Evolutionary conservation across 2,797 vertebrate species (phyloP).

Genomic region (Clamator glandarius): DNA sequence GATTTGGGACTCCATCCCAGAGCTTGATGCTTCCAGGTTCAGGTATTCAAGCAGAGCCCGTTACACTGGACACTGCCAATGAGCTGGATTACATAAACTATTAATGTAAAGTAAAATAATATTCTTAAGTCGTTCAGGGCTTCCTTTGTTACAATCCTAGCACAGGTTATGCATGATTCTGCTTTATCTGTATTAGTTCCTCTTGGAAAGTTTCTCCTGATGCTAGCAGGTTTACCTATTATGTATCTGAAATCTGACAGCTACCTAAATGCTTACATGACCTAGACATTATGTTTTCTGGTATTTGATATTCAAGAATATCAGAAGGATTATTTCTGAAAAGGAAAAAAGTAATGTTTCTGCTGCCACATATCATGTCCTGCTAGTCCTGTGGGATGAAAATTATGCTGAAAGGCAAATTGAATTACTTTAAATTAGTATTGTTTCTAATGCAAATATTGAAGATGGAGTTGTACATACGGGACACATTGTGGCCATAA

Average conservation of each 20-base stretch:
- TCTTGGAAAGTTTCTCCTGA: neutral
- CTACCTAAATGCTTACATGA: neutral
- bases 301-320: neutral
- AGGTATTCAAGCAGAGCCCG: slow-evolving; percentile 54
- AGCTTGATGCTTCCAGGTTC: slow-evolving; percentile 69
- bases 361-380: fast-evolving
- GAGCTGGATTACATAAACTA: neutral
- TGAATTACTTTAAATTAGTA: neutral
- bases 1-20: slow-evolving; percentile 58
- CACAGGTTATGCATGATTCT: neutral
- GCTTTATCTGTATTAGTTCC: neutral
- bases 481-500: neutral
- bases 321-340: neutral
- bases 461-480: neutral
- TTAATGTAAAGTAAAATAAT: neutral
- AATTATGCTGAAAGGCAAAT: neutral
- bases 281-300: neutral
- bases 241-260: neutral
- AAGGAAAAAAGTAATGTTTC: neutral
- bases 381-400: neutral
- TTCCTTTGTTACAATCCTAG: neutral
- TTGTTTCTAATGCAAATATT: slow-evolving; percentile 6
- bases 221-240: neutral
- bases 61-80: neutral
- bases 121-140: neutral